phyloP scores from a whole-genome alignment of 2,888 invertebrate species.

The Stegana nigrithorax region DNA sequence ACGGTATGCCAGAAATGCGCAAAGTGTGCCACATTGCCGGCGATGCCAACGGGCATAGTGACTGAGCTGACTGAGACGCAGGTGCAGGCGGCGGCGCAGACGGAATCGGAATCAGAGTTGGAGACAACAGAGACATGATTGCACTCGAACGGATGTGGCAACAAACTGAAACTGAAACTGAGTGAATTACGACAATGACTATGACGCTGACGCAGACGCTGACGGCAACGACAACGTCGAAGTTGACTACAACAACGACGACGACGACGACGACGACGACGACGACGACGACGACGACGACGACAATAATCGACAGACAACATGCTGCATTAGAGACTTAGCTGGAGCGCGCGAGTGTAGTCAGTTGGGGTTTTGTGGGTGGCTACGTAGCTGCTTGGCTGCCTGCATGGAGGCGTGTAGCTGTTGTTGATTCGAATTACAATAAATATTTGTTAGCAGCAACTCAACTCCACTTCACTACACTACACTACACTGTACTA shows the following conservation, averaged over 20 bases:
- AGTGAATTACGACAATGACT: not conserved
- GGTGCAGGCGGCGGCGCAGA: constrained; percentile 40
- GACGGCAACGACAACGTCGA: no score
- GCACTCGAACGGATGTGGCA: not conserved
- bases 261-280: not conserved
- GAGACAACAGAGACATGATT: not conserved
- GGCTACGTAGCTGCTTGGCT: no score
- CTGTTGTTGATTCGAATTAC: not conserved
- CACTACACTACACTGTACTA: not conserved
- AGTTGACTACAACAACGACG: no score
- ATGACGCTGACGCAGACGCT: no score
- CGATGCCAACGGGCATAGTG: constrained; percentile 8
- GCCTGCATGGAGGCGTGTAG: no score
- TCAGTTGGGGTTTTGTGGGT: not conserved
- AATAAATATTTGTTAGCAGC: not conserved
- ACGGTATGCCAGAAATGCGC: constrained; percentile 41
- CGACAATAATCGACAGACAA: not conserved
- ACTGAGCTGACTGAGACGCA: constrained; percentile 37
- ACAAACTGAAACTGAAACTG: not conserved
- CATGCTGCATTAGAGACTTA: not conserved
- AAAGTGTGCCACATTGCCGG: constrained; percentile 29
- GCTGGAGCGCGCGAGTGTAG: not conserved
- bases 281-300: not conserved
- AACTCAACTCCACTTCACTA: not conserved
- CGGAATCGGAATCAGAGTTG: constrained; percentile 14